Percentiles rank a stretch among this genome's conserved stretches.
These are phyloP conservation scores for Tyrannus savana DNA, from an alignment of 2,113 vertebrate species.

Conservation along the genomic window DNA sequence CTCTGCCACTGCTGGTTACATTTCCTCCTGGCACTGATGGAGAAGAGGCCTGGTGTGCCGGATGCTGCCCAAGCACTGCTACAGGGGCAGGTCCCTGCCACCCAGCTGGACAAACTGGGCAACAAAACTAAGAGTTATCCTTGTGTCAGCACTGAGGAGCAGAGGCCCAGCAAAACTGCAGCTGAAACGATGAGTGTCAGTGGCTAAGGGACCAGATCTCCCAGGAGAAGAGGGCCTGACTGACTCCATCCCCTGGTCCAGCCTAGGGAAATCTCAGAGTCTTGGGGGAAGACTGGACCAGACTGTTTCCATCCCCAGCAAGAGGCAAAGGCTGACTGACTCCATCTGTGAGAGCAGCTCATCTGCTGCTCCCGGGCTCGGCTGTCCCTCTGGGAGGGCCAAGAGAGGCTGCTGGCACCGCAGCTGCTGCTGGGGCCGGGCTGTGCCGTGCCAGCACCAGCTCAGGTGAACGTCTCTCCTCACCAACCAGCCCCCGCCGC, in stretches of 20 bases:
- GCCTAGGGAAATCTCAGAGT: not conserved
- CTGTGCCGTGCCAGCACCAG: not conserved
- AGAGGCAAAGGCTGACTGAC: not conserved
- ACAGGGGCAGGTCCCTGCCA: not conserved
- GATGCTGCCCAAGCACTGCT: not conserved
- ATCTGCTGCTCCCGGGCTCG: not conserved
- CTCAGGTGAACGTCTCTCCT: not conserved
- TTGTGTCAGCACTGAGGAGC: not conserved
- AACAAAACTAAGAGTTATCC: not conserved
- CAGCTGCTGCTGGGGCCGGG: not conserved
- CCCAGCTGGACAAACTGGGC: fast-evolving
- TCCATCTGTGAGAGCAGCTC: not conserved
- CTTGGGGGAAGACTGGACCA: not conserved
- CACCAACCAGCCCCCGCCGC: not conserved
- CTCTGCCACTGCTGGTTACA: not conserved
- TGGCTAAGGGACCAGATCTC: not conserved
- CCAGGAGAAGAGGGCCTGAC: not conserved
- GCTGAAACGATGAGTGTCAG: not conserved
- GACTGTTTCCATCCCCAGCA: fast-evolving
- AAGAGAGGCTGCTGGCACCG: not conserved
- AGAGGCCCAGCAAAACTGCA: not conserved
- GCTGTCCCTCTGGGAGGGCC: not conserved
- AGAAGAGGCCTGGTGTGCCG: not conserved
- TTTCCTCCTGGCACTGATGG: not conserved
- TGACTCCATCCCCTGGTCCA: not conserved